phyloP scores from a whole-genome alignment of 2,113 vertebrate genomes.

The Heliornis fulica region DNA sequence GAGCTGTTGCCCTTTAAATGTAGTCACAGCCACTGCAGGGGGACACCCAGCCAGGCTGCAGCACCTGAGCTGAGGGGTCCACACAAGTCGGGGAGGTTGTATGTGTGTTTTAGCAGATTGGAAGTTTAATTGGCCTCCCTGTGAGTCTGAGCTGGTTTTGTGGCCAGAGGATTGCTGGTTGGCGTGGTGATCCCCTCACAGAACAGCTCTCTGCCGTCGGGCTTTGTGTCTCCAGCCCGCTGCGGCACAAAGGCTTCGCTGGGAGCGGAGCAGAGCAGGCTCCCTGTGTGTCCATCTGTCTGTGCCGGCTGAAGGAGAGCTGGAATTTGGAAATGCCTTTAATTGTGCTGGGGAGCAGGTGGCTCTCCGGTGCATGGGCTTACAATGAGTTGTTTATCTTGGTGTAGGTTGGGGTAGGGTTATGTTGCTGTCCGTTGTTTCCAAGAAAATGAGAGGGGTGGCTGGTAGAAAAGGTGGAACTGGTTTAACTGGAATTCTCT shows the following conservation, averaged over 20 bases:
- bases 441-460: neutral
- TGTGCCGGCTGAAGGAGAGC: neutral
- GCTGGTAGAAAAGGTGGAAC: neutral
- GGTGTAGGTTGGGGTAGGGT: neutral
- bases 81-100: neutral
- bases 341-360: constrained; percentile 5
- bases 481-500: constrained; percentile 47
- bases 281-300: constrained; percentile 17
- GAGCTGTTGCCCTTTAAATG: neutral
- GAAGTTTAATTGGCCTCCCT: neutral
- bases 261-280: neutral
- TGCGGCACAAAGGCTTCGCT: constrained; percentile 4
- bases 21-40: neutral
- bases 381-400: neutral
- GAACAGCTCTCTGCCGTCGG: neutral
- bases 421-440: neutral
- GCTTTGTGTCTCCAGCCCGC: neutral
- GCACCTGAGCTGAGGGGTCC: neutral
- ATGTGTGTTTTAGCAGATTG: neutral
- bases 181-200: constrained; percentile 16
- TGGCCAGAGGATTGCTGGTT: neutral
- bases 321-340: constrained; percentile 12
- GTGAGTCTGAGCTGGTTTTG: neutral
- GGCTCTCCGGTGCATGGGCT: neutral
- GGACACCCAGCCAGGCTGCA: neutral